Percentiles rank a stretch among this genome's conserved stretches.
Evolutionary conservation across 2,113 vertebrate genomes (phyloP).

Genomic region (Salvelinus fontinalis): DNA sequence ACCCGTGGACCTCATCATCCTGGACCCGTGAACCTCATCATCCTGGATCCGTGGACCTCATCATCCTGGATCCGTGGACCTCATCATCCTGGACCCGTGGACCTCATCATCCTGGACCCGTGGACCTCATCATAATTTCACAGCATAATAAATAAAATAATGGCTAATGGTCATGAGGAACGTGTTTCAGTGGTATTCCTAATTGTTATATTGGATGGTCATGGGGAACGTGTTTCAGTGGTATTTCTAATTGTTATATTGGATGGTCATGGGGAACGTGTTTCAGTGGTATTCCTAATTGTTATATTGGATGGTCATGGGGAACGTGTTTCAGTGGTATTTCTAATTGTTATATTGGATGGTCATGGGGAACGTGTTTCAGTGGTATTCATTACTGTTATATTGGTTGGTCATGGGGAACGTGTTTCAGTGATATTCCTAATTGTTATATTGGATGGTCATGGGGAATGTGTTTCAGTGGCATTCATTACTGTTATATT

Average conservation of each 20-base stretch:
- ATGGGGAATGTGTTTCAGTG: slow-evolving; percentile 83
- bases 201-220: slow-evolving; percentile 83
- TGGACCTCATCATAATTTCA: slow-evolving; percentile 76
- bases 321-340: slow-evolving; percentile 85
- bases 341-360: slow-evolving; percentile 79
- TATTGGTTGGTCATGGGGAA: background rate
- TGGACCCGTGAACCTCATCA: too few species aligned
- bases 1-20: too few species aligned
- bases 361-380: slow-evolving; percentile 86
- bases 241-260: too few species aligned
- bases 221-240: slow-evolving; percentile 84
- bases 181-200: slow-evolving; percentile 85
- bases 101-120: slow-evolving; percentile 23
- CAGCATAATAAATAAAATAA: slow-evolving; percentile 88
- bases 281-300: slow-evolving; percentile 68
- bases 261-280: slow-evolving; percentile 69
- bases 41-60: too few species aligned
- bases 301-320: slow-evolving; percentile 24
- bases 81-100: too few species aligned
- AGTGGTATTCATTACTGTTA: slow-evolving; percentile 87
- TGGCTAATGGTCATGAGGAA: slow-evolving; percentile 73
- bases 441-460: slow-evolving; percentile 81
- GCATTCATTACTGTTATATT: too few species aligned
- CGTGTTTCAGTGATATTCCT: slow-evolving; percentile 72
- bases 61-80: too few species aligned